Evolutionary conservation across 2,797 vertebrate species (phyloP), one percentile per base, ranked within the genome.

Genomic region (Sparidentex hasta): DNA sequence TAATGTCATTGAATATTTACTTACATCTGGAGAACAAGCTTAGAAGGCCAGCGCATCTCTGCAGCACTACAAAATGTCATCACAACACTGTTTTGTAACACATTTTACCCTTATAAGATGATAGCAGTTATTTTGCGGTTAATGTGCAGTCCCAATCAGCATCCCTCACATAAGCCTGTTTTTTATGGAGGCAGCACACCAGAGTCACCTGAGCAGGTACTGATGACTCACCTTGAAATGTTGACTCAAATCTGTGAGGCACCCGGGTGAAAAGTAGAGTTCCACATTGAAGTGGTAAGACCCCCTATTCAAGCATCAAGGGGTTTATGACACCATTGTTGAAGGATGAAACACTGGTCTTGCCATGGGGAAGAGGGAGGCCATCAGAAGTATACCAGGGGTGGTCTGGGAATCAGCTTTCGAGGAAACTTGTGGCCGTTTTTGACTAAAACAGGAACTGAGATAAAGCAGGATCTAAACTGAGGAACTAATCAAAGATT

Each of bases 171-270:
- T 78, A 54, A 69, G 63, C 41, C 63, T 46, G 25, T 8, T 75
- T 74, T 73, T 43, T 83, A n/a, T 46, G 71, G 29, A 64, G 46
- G 47, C 74, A 38, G 33, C 58, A 63, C 43, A 54, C 16, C n/a
- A 8, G 25, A 73, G 74, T 76, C 71, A 71, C 65, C 64, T 69
- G 51, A 74, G 61, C 79, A 74, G 65, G 83, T 78, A 33, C 79
- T 54, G 1, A 9, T 23, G 58, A 66, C 84, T 44, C 18, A 23
- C n/a, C 14, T 38, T n/a, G 23, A 61, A 70, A 18, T 76, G 69
- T 16, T 29, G 44, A 25, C 38, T 62, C 13, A 1, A 12, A 54
- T 48, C 54, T 56, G 17, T 57, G n/a, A 78, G 25, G 4, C 46
- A 47, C 52, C 43, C 18, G 33, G 33, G 44, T 64, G n/a, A 80